Evolutionary conservation across 2,113 vertebrate species (phyloP).

Genomic region (Brachyhypopomus occidentalis): DNA sequence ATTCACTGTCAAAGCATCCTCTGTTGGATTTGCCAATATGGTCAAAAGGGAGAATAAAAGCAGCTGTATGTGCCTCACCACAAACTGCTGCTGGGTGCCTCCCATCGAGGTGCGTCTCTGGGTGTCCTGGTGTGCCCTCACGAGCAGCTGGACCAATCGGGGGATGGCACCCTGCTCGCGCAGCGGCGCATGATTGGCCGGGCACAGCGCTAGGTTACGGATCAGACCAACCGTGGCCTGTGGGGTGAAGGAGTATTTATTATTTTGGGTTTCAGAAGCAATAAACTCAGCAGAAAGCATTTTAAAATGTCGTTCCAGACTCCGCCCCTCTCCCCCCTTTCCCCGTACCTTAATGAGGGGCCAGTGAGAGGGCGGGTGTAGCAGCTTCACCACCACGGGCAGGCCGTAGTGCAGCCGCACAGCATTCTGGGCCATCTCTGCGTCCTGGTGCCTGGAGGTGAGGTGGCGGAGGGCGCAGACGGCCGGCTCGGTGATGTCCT

Average conservation of each 20-base stretch:
- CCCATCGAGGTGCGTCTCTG: constrained; percentile 98
- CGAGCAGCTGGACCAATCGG: constrained; percentile 91
- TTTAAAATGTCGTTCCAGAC: background rate
- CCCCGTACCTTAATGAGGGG: constrained; percentile 91
- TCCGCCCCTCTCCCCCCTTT: background rate
- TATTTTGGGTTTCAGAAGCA: no score
- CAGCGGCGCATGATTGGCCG: constrained; percentile 94
- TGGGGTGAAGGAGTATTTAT: background rate
- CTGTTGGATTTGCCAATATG: background rate
- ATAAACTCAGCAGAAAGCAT: no score
- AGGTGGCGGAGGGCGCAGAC: constrained; percentile 96
- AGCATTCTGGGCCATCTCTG: constrained; percentile 98
- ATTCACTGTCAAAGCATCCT: background rate
- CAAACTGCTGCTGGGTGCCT: constrained; percentile 96
- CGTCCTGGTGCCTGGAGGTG: constrained; percentile 96
- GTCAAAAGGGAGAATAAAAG: background rate
- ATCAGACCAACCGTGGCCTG: constrained; percentile 97
- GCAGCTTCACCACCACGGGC: constrained; percentile 95
- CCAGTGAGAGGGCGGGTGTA: constrained; percentile 98
- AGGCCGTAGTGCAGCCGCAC: constrained; percentile 96
- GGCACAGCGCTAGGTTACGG: constrained; percentile 94
- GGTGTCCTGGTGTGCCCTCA: constrained; percentile 96
- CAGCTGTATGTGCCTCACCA: constrained; percentile 75
- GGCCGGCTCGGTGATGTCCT: constrained; percentile 97
- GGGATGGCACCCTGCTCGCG: constrained; percentile 97